A percentile compares a stretch with the other conserved stretches of the same genome.
Evolutionary conservation across 1,140 invertebrate genomes (phyloP).

Genomic region (Grapholita molesta): DNA sequence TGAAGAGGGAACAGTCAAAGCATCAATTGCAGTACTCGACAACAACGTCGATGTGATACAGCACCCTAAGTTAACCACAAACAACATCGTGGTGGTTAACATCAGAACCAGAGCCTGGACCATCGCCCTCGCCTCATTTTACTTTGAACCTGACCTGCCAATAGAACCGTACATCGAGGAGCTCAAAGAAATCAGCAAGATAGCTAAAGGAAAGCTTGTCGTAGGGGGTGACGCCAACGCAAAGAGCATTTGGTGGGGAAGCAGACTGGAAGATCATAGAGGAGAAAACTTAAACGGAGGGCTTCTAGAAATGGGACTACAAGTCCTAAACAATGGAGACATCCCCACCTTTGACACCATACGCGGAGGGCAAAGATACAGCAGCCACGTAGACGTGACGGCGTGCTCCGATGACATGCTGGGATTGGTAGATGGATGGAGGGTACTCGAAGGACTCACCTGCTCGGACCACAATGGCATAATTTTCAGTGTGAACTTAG

Average conservation of each 20-base stretch:
- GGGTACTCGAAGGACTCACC: constrained; percentile 5
- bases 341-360: constrained; percentile 22
- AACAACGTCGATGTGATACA: not conserved
- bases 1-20: not conserved
- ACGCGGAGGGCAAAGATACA: constrained; percentile 8
- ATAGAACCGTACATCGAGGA: constrained; percentile 16
- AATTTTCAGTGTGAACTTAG: not conserved
- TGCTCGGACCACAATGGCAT: not conserved
- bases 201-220: not conserved
- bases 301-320: constrained; percentile 1
- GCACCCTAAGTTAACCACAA: constrained; percentile 14
- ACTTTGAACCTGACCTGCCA: constrained; percentile 1
- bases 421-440: not conserved
- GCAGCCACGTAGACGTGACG: constrained; percentile 22
- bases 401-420: constrained; percentile 13
- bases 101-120: constrained; percentile 3
- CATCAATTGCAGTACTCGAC: constrained; percentile 24
- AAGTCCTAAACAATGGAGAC: constrained; percentile 17
- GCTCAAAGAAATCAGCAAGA: not conserved
- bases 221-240: constrained; percentile 22
- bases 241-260: constrained; percentile 24
- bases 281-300: constrained; percentile 2
- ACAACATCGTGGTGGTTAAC: constrained; percentile 16
- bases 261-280: not conserved
- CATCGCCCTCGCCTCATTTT: not conserved